A percentile compares a stretch with the other conserved stretches of the same genome.
Conservation (phyloP, 2,888 invertebrate species). For the Ypsolopha scabrella region DNA sequence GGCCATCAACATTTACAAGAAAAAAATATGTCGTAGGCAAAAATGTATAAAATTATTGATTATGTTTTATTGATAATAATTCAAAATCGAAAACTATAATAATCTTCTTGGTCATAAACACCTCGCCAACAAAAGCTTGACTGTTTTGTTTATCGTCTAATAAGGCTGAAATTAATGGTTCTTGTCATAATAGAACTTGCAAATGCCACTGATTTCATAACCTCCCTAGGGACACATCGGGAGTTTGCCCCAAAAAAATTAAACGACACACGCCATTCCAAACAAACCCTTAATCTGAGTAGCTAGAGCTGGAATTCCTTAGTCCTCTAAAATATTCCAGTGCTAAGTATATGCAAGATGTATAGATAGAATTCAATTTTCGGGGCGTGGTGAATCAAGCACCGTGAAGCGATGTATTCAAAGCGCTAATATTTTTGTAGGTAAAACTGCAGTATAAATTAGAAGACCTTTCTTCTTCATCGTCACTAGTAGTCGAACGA, state of each 20-base stretch:
- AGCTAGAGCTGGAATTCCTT: too few species aligned
- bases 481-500: constrained; percentile 30
- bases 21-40: neutral
- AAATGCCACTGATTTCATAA: constrained; percentile 78
- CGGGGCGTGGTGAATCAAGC: constrained; percentile 68
- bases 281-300: constrained; percentile 18
- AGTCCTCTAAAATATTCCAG: neutral
- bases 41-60: neutral
- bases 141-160: constrained; percentile 63
- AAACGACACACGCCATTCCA: constrained; percentile 13
- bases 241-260: constrained; percentile 59
- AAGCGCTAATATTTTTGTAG: constrained; percentile 60
- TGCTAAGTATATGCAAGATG: constrained; percentile 32
- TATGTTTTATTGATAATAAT: neutral
- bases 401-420: constrained; percentile 69
- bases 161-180: constrained; percentile 69
- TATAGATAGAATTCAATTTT: constrained; percentile 66
- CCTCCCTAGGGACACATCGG: constrained; percentile 68
- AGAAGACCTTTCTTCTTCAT: constrained; percentile 41
- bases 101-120: constrained; percentile 8
- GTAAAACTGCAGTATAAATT: constrained; percentile 61
- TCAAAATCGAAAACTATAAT: neutral
- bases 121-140: constrained; percentile 32
- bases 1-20: neutral
- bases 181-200: constrained; percentile 71